Percentiles rank a stretch among this genome's conserved stretches.
phyloP scores from a whole-genome alignment of 1,140 invertebrate genomes.

The Trichonephila clavata region DNA sequence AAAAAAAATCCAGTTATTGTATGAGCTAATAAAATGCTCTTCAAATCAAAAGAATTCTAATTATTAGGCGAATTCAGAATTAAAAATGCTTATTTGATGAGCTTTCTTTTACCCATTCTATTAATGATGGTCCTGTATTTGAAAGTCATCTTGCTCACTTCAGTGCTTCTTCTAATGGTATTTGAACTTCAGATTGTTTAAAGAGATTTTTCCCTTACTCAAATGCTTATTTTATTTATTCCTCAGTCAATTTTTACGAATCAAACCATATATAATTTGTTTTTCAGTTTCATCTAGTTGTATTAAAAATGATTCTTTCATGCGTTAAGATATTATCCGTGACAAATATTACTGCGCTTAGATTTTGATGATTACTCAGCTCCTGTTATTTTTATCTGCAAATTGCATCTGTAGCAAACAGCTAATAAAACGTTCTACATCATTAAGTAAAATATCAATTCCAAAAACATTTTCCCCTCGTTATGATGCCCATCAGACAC shows the following conservation, averaged over 20 bases:
- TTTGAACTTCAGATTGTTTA: background rate
- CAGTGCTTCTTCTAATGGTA: background rate
- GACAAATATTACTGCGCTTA: background rate
- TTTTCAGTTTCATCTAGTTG: background rate
- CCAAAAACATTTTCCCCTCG: background rate
- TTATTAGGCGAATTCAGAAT: too few relatives aligned
- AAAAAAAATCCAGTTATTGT: too few relatives aligned
- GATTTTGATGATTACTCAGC: background rate
- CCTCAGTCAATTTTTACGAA: background rate
- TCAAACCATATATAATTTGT: background rate
- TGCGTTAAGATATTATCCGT: background rate
- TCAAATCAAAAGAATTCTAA: too few relatives aligned
- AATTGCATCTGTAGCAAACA: background rate
- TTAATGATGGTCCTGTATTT: too few relatives aligned
- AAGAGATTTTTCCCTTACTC: background rate
- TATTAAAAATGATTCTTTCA: background rate
- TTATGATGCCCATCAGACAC: background rate
- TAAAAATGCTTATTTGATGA: too few relatives aligned
- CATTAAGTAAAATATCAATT: constrained; percentile 52
- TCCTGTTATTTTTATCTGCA: background rate
- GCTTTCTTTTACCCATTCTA: too few relatives aligned
- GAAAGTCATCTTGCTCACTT: background rate
- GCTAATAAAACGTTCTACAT: constrained; percentile 45
- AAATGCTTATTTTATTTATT: background rate
- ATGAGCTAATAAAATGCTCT: too few relatives aligned